A percentile compares a stretch with the other conserved stretches of the same genome.
These are phyloP conservation scores for Zapus hudsonius DNA, from an alignment of 2,113 vertebrate genomes.

Conservation along the genomic window DNA sequence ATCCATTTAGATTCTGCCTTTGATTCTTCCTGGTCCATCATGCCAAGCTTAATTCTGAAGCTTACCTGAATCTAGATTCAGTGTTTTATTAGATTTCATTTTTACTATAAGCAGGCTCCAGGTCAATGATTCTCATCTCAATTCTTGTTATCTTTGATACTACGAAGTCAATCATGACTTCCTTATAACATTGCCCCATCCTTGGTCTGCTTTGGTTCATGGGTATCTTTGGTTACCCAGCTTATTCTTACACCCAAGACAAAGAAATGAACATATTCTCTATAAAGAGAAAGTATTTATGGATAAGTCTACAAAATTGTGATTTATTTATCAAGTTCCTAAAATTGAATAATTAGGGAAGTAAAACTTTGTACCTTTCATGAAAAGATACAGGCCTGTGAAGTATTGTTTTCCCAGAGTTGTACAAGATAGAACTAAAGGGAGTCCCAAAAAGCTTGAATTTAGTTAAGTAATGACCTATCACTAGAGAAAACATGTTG, in stretches of 20 bases:
- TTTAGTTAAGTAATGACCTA: background rate
- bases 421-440: background rate
- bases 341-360: background rate
- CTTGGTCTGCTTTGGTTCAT: background rate
- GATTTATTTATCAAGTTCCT: background rate
- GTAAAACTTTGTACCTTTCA: background rate
- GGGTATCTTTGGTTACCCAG: background rate
- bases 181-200: background rate
- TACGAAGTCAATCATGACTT: background rate
- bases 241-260: background rate
- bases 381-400: background rate
- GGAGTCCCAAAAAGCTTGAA: background rate
- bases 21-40: background rate
- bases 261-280: background rate
- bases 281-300: background rate
- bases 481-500: background rate
- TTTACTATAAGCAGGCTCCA: background rate
- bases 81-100: background rate
- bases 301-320: background rate
- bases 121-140: background rate
- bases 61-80: background rate
- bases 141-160: background rate
- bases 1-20: background rate
- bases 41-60: background rate
- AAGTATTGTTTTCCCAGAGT: background rate